These are phyloP conservation scores for Hydra vulgaris DNA, from an alignment of 30 jellyfish, hydroid and myxozoan species.

Conservation along the genomic window DNA sequence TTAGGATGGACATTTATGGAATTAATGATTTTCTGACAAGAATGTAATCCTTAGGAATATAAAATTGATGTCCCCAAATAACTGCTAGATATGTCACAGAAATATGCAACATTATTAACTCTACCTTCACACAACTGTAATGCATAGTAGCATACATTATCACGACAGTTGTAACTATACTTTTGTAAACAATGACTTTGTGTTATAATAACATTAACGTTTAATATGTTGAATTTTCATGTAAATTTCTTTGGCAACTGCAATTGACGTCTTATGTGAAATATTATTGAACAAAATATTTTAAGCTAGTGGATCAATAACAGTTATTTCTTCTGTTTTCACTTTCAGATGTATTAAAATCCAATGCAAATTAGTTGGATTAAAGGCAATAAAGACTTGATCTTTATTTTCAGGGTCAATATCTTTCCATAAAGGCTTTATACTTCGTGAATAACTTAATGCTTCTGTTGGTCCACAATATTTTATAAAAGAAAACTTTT, in stretches of 20 bases:
- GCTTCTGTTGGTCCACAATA: slow-evolving; percentile 9
- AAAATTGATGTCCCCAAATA: not conserved
- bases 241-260: not conserved
- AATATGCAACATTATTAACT: not conserved
- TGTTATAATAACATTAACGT: not conserved
- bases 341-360: not conserved
- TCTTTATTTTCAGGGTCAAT: not conserved
- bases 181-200: not conserved
- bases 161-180: not conserved
- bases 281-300: not conserved
- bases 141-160: slow-evolving; percentile 4
- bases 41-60: not conserved
- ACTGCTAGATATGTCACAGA: not conserved
- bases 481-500: not conserved
- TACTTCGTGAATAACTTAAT: not conserved
- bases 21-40: not conserved
- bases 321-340: not conserved
- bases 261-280: not conserved
- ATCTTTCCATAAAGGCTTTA: not conserved
- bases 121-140: not conserved
- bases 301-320: not conserved
- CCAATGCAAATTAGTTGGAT: slow-evolving; percentile 3
- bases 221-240: not conserved
- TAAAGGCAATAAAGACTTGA: slow-evolving; percentile 9
- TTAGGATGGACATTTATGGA: no score